A percentile compares a stretch with the other conserved stretches of the same genome.
phyloP scores from a whole-genome alignment of 2,888 invertebrate genomes.

The Aleiodes alternator region DNA sequence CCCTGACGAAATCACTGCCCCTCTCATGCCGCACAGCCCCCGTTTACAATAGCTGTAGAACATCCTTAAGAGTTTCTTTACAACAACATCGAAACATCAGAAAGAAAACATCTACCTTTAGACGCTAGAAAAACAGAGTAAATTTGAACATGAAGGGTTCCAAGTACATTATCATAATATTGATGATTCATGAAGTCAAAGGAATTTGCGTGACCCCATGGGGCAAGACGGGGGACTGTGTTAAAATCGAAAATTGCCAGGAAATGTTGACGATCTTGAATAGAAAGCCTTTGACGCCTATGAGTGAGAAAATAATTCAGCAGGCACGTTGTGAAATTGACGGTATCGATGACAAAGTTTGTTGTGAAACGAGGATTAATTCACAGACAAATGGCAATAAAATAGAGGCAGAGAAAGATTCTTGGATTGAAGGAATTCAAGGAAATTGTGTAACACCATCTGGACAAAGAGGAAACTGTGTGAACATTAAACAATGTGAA shows the following conservation, averaged over 20 bases:
- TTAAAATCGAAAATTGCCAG: conserved; percentile 48
- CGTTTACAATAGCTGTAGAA: too few species aligned
- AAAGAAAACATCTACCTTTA: too few species aligned
- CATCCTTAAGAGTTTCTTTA: too few species aligned
- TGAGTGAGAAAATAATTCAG: conserved; percentile 45
- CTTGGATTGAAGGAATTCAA: not conserved
- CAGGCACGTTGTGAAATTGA: conserved; percentile 75
- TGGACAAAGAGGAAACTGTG: conserved; percentile 47
- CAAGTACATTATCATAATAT: too few species aligned
- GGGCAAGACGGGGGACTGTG: conserved; percentile 47
- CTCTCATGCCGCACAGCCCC: too few species aligned
- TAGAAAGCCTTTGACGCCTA: conserved; percentile 30
- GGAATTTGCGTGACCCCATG: conserved; percentile 39
- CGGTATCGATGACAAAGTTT: conserved; percentile 77
- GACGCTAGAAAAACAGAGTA: too few species aligned
- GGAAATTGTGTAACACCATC: conserved; percentile 45
- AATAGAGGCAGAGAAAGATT: not conserved
- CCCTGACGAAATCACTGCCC: too few species aligned
- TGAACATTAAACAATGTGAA: conserved; percentile 50
- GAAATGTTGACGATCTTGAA: conserved; percentile 38
- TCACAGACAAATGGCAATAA: not conserved
- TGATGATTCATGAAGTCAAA: too few species aligned
- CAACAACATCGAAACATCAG: too few species aligned
- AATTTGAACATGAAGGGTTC: too few species aligned
- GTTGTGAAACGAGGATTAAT: conserved; percentile 72